Evolutionary conservation across 2,113 vertebrate species (phyloP).

Genomic region (Gorilla gorilla): DNA sequence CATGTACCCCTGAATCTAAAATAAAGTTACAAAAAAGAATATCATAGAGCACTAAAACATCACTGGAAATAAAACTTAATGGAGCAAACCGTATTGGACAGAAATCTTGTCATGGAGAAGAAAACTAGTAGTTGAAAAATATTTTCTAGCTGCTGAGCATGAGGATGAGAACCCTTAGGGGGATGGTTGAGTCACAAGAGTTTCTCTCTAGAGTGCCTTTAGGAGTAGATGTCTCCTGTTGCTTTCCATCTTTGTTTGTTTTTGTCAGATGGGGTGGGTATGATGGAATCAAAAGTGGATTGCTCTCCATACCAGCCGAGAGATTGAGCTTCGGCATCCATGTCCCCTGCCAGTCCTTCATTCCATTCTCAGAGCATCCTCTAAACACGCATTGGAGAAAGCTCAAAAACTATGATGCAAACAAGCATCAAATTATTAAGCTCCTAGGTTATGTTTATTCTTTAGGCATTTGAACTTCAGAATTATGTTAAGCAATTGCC

Average conservation of each 20-base stretch:
- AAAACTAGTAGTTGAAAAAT: neutral
- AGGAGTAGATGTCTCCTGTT: neutral
- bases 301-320: neutral
- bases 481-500: neutral
- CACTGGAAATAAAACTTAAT: neutral
- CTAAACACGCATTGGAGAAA: neutral
- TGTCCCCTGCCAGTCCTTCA: too few species aligned
- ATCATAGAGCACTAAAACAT: neutral
- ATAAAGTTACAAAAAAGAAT: too few species aligned
- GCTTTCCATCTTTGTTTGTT: neutral
- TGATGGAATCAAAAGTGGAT: neutral
- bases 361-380: neutral
- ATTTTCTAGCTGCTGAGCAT: neutral
- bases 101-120: neutral
- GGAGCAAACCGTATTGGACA: neutral
- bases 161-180: neutral
- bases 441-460: neutral
- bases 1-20: too few species aligned
- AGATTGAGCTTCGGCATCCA: accelerated
- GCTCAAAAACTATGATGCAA: neutral
- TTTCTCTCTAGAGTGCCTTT: neutral
- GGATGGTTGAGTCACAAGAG: neutral
- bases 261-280: neutral
- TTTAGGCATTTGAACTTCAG: neutral
- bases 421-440: neutral